Conservation (phyloP, 2,888 invertebrate genomes). For the Nysson spinosus region DNA sequence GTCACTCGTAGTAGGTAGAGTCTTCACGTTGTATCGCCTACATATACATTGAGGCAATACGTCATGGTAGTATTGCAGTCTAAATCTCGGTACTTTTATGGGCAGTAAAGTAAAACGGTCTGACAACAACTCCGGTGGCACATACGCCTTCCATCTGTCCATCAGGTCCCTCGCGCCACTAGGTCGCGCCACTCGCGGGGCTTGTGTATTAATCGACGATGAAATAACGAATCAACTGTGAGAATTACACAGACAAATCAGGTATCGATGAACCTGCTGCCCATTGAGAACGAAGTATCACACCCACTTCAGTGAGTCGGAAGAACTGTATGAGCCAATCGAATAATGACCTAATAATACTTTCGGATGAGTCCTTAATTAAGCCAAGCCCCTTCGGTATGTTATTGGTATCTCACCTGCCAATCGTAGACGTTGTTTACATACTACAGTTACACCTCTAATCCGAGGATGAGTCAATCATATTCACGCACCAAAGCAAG, state of each 20-base stretch:
- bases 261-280: background rate
- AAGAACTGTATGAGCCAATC: no score
- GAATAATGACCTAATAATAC: no score
- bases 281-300: no score
- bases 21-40: slow-evolving; percentile 10
- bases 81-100: slow-evolving; percentile 77
- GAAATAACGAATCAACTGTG: slow-evolving; percentile 14
- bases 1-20: slow-evolving; percentile 45
- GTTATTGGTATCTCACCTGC: no score
- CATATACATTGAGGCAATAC: slow-evolving; percentile 61
- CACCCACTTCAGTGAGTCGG: no score
- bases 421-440: no score
- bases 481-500: no score
- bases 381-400: no score
- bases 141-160: slow-evolving; percentile 59
- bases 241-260: background rate
- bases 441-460: no score
- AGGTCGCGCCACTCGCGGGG: slow-evolving; percentile 41
- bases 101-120: slow-evolving; percentile 77
- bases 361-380: no score
- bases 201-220: slow-evolving; percentile 29
- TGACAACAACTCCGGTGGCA: slow-evolving; percentile 72
- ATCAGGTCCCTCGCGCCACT: slow-evolving; percentile 40
- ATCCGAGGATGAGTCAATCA: no score
- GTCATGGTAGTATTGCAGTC: slow-evolving; percentile 75